These are phyloP conservation scores for Drosophila lacicola DNA, from an alignment of 2,888 invertebrate genomes.

Conservation along the genomic window DNA sequence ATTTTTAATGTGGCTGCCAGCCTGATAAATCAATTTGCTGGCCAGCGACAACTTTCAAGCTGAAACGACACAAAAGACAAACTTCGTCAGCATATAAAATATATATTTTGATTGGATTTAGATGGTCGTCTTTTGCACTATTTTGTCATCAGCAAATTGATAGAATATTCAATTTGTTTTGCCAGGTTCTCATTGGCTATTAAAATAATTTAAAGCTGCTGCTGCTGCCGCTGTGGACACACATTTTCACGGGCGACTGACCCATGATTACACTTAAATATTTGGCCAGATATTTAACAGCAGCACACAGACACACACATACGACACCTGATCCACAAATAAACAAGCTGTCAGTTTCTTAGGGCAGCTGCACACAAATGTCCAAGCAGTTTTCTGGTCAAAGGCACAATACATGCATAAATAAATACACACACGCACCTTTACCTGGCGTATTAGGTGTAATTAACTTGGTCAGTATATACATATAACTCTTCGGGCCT, in stretches of 20 bases:
- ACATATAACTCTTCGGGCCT: conserved; percentile 2
- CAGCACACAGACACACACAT: conserved; percentile 18
- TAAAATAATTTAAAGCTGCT: conserved; percentile 61
- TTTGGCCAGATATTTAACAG: conserved; percentile 59
- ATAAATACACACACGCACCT: conserved; percentile 26
- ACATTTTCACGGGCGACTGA: conserved; percentile 32
- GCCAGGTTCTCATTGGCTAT: conserved; percentile 31
- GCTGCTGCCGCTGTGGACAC: conserved; percentile 16
- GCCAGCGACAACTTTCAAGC: conserved; percentile 36
- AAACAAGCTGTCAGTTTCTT: conserved; percentile 57
- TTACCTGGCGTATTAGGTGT: conserved; percentile 71
- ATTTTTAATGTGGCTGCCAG: conserved; percentile 74
- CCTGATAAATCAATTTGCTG: conserved; percentile 75
- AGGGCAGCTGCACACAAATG: conserved; percentile 64
- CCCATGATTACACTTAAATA: conserved; percentile 65
- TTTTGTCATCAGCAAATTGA: conserved; percentile 63
- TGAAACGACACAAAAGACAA: conserved; percentile 37
- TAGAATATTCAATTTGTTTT: conserved; percentile 74
- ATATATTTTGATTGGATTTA: conserved; percentile 64
- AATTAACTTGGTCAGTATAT: conserved; percentile 67
- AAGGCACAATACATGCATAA: conserved; percentile 32
- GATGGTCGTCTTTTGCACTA: conserved; percentile 35
- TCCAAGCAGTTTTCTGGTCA: conserved; percentile 65
- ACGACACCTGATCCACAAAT: conserved; percentile 55
- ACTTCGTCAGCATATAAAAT: background rate